Evolutionary conservation across 2,888 invertebrate genomes (phyloP).

Genomic region (Dicyrtomina minuta): DNA sequence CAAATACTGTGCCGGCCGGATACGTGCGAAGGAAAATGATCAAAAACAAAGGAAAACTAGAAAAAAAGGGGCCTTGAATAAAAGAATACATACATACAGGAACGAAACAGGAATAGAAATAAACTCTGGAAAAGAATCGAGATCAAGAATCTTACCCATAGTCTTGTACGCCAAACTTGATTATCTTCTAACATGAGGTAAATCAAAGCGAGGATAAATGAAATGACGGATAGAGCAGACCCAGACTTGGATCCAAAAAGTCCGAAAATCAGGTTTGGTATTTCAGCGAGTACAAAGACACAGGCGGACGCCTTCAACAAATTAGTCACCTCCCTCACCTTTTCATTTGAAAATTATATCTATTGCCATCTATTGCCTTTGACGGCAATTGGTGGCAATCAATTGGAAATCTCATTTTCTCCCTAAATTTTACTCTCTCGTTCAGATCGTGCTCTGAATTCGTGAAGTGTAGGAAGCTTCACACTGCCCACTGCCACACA

Average conservation of each 20-base stretch:
- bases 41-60: background rate
- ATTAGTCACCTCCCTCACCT: constrained; percentile 18
- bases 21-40: background rate
- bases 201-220: background rate
- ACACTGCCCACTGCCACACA: too few species aligned
- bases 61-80: background rate
- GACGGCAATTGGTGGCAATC: too few species aligned
- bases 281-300: constrained; percentile 7
- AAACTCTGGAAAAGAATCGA: too few species aligned
- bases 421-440: too few species aligned
- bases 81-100: too few species aligned
- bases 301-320: constrained; percentile 11
- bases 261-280: background rate
- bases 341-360: background rate
- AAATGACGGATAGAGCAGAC: background rate
- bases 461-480: too few species aligned
- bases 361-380: constrained; percentile 8
- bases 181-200: constrained; percentile 12
- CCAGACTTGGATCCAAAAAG: background rate
- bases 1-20: background rate
- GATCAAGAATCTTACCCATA: constrained; percentile 6
- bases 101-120: too few species aligned
- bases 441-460: too few species aligned
- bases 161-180: background rate
- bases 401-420: too few species aligned